Evolutionary conservation across 2,888 invertebrate genomes (phyloP), one percentile per base, ranked within the genome.

Genomic region (Linnaemya tessellans): DNA sequence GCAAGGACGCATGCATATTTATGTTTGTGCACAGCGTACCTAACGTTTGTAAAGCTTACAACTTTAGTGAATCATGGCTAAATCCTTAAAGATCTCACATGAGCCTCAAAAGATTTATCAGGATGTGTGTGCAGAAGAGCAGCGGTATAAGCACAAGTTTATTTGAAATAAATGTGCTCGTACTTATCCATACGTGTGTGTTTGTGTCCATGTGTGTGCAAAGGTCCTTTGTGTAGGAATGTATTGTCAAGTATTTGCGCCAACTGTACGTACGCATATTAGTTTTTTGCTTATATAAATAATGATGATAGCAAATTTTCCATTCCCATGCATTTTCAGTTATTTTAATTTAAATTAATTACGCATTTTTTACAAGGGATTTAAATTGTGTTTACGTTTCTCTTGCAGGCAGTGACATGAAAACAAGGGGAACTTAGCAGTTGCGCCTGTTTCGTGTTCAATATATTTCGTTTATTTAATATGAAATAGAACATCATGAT

Each of bases 1-100:
- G 30, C 30, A 30, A 30, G 10, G 15, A 11, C 13, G 18, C 56
- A 15, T 58, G 38, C n/a, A 5, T 15, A 38, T 71, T 13, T 43
- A 25, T 60, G 3, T 60, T 64, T 64, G 22, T 22, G 64, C 22
- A 64, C 43, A 64, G 43, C 67, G 73, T 80, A 67, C n/a, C n/a
- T n/a, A n/a, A n/a, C 46, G 18, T 46, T 58, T 56, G 18, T 46
- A 60, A 5, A 13, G 22, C 67, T 67, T 67, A 65, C 65, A 80
- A 84, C 62, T 70, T 73, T 78, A 84, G 84, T 68, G 77, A 84
- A 78, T 84, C 80, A 73, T 78, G 62, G 77, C 62, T 80, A 81
- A 84, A 78, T 81, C 80, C 80, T 78, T 84, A 73, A 78, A 68
- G 84, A 84, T 81, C 84, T 73, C 67, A 67, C 80, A 84, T 84